Base-by-base conservation (phyloP, 1,140 invertebrate species). In the Drosophila obscura region DNA sequence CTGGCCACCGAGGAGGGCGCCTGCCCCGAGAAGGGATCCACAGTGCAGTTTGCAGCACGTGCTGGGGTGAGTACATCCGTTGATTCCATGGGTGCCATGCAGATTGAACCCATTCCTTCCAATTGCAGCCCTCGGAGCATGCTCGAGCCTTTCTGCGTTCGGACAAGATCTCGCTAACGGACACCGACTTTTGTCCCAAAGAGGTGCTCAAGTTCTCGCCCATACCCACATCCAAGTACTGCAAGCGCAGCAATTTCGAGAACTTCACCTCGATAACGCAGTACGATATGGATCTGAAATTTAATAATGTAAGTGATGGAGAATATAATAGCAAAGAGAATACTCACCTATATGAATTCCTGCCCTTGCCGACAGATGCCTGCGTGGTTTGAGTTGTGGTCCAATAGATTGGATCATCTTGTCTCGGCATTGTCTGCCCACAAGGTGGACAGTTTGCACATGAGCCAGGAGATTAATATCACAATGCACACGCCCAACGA, bases 141-240 rank as follows among this genome's bases (percentile, higher is more conserved):
- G 90, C 90, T 4, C 79, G 84, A 5, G 77, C 85, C 46, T 91
- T 91, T 44, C 50, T 91, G 31, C 73, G 76, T 9, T 89, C 82
- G 6, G 80, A 90, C 41, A 91, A 90, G 58, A 65, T 77, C n/a
- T 80, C 82, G 7, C 60, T 91, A 5, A 90, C 82, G 24, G 90
- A 91, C 50, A 91, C 84, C 8, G 77, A 91, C 45, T 90, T 90
- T 41, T 92, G 91, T 66, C 91, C 91, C 44, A 91, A 90, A 59
- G 91, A 92, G 55, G 87, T 92, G 49, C 82, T 92, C 2, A 91
- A 92, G 74, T 92, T 92, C 51, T 80, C 76, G 5, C 91, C 91
- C 4, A 91, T 91, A 51, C 91, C 91, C 24, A 90, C 90, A 0
- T 90, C 90, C 16, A 90, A 84, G 50, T 90, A 84, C 61, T 92